Percentiles rank a stretch among this genome's conserved stretches.
Conservation (phyloP, 2,888 invertebrate species). For the Callimorpha dominula region DNA sequence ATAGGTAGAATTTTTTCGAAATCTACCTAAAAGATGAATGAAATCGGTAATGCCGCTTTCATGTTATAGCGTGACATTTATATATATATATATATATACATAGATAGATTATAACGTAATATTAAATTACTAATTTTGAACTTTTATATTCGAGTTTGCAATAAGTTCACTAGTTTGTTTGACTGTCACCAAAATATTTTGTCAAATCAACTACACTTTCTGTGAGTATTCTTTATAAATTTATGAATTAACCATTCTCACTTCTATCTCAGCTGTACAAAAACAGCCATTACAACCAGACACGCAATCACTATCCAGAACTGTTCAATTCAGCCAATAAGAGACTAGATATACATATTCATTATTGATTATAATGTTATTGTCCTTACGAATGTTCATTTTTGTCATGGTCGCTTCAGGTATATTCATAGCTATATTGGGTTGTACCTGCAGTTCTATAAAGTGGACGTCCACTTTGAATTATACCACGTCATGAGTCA, state of each 20-base stretch:
- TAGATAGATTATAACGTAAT: too few relatives aligned
- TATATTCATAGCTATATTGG: conserved; percentile 28
- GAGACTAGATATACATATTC: conserved; percentile 30
- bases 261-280: neutral
- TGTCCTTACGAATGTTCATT: conserved; percentile 45
- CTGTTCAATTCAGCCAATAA: neutral
- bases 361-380: conserved; percentile 37
- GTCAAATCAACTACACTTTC: too few relatives aligned
- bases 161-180: too few relatives aligned
- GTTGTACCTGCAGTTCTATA: conserved; percentile 36
- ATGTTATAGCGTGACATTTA: too few relatives aligned
- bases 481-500: neutral
- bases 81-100: too few relatives aligned
- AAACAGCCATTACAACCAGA: neutral
- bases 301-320: neutral
- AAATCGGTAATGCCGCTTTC: too few relatives aligned
- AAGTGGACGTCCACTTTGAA: conserved; percentile 22
- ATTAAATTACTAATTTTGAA: too few relatives aligned
- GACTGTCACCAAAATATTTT: too few relatives aligned
- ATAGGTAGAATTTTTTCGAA: too few relatives aligned
- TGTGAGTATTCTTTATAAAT: neutral
- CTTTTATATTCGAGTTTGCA: too few relatives aligned
- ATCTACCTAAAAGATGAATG: too few relatives aligned
- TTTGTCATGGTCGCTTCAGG: conserved; percentile 25
- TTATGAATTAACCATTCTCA: too few relatives aligned